Percentiles rank a stretch among this genome's conserved stretches.
These are phyloP conservation scores for Macrosoma leucophasiata DNA, from an alignment of 2,888 invertebrate species.

Conservation along the genomic window DNA sequence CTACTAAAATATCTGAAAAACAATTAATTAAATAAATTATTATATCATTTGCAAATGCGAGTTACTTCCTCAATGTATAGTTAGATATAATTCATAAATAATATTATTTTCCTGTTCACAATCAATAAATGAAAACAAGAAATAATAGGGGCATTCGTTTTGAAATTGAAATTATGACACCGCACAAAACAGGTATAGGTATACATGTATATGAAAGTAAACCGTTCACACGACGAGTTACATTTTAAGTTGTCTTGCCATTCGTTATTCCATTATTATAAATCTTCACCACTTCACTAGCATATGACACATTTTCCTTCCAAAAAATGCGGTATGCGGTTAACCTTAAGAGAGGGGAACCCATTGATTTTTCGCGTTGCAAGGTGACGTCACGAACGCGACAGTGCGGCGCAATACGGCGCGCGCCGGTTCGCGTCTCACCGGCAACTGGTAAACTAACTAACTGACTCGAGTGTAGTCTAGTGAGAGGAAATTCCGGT, in stretches of 20 bases:
- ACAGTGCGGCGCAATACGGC: constrained; percentile 48
- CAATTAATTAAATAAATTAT: no score
- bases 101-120: no score
- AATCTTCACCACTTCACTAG: constrained; percentile 58
- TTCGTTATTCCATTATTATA: constrained; percentile 34
- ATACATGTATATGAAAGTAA: constrained; percentile 52
- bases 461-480: constrained; percentile 22
- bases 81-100: no score
- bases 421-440: constrained; percentile 69
- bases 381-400: constrained; percentile 63
- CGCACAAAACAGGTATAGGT: constrained; percentile 41
- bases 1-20: no score
- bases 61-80: no score
- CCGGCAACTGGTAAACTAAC: constrained; percentile 57
- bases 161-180: constrained; percentile 60
- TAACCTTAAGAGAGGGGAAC: constrained; percentile 59
- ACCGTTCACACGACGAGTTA: constrained; percentile 57
- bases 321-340: constrained; percentile 73
- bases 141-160: no score
- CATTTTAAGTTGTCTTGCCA: constrained; percentile 31
- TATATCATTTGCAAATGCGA: no score
- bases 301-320: constrained; percentile 65
- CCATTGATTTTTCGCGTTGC: constrained; percentile 72
- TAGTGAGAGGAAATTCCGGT: constrained; percentile 59
- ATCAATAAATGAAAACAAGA: no score